Base-by-base conservation (phyloP, 2,888 invertebrate species). In the Sabellastarte sp. region DNA sequence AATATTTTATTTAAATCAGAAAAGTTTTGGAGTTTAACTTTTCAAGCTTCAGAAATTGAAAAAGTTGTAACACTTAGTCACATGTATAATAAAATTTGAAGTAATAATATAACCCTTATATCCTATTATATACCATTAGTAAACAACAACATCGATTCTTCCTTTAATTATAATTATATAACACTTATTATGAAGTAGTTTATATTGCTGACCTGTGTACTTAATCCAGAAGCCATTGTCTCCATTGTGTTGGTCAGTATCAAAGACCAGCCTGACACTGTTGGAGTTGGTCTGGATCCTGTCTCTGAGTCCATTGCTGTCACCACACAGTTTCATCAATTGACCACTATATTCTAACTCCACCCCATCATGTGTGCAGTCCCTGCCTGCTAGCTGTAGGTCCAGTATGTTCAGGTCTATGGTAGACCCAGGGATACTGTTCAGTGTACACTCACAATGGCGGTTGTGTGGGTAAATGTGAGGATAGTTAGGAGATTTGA, bases 151-250 rank as follows among this genome's bases (percentile, higher is more conserved):
- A n/a, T n/a, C n/a, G n/a, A n/a, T n/a, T n/a, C n/a, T n/a, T n/a
- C n/a, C n/a, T n/a, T n/a, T n/a, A n/a, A n/a, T n/a, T n/a, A n/a
- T n/a, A n/a, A n/a, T n/a, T n/a, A n/a, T n/a, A n/a, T n/a, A n/a
- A n/a, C n/a, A n/a, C n/a, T n/a, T n/a, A n/a, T n/a, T n/a, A n/a
- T n/a, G n/a, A n/a, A n/a, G n/a, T n/a, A n/a, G n/a, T n/a, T n/a
- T n/a, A n/a, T n/a, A n/a, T n/a, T n/a, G 31, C 59, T 26, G 50
- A 67, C 67, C 67, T 50, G 62, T 51, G 33, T 65, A 67, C 52
- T 65, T 62, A 20, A 67, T 33, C 67, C 67, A 67, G 51, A 67
- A 67, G 50, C 61, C 59, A 41, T 41, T 41, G 10, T 41, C 41
- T 41, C 10, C 41, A 41, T 41, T 15, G 41, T 10, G 20, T 15